Evolutionary conservation across 2,888 invertebrate genomes (phyloP), one percentile per base, ranked within the genome.

Genomic region (Frankliniella fusca): DNA sequence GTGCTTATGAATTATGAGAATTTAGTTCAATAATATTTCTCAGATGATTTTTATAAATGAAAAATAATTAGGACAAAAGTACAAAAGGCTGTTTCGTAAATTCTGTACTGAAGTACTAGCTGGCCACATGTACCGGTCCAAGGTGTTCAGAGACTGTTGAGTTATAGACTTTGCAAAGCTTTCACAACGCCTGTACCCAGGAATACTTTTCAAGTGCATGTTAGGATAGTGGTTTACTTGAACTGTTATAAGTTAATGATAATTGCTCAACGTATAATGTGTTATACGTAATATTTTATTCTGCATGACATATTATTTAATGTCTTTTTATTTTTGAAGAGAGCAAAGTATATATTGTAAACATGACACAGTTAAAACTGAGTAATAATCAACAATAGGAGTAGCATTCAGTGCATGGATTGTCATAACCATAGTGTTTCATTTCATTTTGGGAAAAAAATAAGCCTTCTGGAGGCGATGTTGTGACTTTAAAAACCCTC

Each of bases 211-310:
- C 23, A 76, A 23, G 70, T 27, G 23, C 27, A 27, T 9, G 27
- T 76, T 76, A 76, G 61, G 61, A 3, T 61, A 61, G 61, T 12
- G 27, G 70, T 76, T 76, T 27, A 10, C 12, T 70, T 23, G 70
- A 70, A 23, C 70, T 70, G 70, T 70, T 70, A 2, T 76, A 61
- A 61, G 23, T 76, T 76, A 12, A 76, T 76, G 70, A 76, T 76
- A 76, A 76, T 76, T 76, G 70, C 70, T 76, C 70, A 76, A 76
- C 70, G 70, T 76, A 76, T 76, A 76, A 27, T 27, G 70, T 27
- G 70, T 76, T 76, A 76, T 76, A 76, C 70, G 70, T 76, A 76
- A 27, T 76, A 76, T 76, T 76, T 76, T 76, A 76, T 76, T 12
- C 70, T 76, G 70, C 70, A 76, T 76, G 70, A 76, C 70, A 76